These are phyloP conservation scores for Leucophora obtusa DNA, from an alignment of 2,888 invertebrate genomes.

Conservation along the genomic window DNA sequence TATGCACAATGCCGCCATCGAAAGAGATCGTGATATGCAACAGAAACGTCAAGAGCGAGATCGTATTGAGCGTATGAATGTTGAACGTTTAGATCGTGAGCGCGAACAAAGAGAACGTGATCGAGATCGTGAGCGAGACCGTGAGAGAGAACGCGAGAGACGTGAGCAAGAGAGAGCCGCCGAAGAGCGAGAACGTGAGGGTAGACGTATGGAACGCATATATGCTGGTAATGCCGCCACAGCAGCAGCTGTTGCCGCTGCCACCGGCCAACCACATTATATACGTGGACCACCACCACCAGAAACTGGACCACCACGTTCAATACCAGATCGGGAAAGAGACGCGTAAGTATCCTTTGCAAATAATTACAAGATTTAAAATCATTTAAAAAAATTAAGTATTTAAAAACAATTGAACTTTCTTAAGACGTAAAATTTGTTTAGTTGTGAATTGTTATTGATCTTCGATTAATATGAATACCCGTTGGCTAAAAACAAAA, in stretches of 20 bases:
- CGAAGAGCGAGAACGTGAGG: constrained; percentile 74
- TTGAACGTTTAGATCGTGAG: constrained; percentile 73
- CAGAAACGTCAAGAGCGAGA: constrained; percentile 73
- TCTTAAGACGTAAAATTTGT: too few relatives aligned
- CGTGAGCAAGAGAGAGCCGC: constrained; percentile 73
- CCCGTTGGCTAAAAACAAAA: too few relatives aligned
- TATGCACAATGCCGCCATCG: constrained; percentile 71
- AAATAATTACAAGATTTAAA: too few relatives aligned
- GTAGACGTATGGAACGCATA: constrained; percentile 74
- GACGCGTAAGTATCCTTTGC: constrained; percentile 73
- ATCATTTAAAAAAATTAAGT: too few relatives aligned
- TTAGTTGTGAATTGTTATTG: too few relatives aligned
- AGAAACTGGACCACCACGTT: constrained; percentile 75
- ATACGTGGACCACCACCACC: constrained; percentile 73
- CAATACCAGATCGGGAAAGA: constrained; percentile 76
- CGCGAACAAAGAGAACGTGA: constrained; percentile 73
- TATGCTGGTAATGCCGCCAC: constrained; percentile 69
- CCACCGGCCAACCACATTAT: constrained; percentile 70
- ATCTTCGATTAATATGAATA: too few relatives aligned
- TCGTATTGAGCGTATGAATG: constrained; percentile 73
- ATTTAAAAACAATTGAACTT: too few relatives aligned
- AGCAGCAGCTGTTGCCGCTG: constrained; percentile 67
- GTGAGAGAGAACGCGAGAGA: constrained; percentile 70
- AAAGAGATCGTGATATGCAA: constrained; percentile 76
- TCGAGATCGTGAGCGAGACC: constrained; percentile 69